phyloP scores from a whole-genome alignment of 1,140 invertebrate genomes.

The Rhynchophorus ferrugineus region DNA sequence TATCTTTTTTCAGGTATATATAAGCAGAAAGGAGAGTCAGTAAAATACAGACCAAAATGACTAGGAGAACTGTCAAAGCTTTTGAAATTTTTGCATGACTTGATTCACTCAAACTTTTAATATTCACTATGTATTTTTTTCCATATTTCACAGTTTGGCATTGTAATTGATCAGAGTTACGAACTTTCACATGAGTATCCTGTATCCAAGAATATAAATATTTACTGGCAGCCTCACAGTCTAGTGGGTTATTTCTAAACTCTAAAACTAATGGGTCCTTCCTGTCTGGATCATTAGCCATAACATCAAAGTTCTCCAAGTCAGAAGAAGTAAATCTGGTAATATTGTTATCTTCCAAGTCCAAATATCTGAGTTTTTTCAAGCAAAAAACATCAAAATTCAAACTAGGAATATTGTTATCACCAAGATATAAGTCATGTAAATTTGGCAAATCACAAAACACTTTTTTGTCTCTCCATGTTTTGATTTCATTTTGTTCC shows the following conservation, averaged over 20 bases:
- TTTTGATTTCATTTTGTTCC: conserved; percentile 70
- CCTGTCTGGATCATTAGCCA: conserved; percentile 42
- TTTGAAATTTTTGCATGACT: conserved; percentile 38
- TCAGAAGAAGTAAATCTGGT: conserved; percentile 50
- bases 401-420: conserved; percentile 55
- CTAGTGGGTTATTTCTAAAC: conserved; percentile 59
- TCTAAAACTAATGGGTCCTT: conserved; percentile 57
- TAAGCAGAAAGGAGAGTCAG: conserved; percentile 48
- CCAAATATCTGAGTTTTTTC: conserved; percentile 57
- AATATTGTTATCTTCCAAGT: conserved; percentile 64
- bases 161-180: conserved; percentile 48
- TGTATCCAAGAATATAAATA: conserved; percentile 58
- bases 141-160: conserved; percentile 42
- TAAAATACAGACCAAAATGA: conserved; percentile 50
- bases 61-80: conserved; percentile 48
- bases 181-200: conserved; percentile 52
- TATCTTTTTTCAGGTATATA: conserved; percentile 53
- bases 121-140: conserved; percentile 38
- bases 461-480: conserved; percentile 55
- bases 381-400: conserved; percentile 64
- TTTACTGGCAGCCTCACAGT: conserved; percentile 56
- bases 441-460: conserved; percentile 65
- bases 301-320: conserved; percentile 50
- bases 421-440: conserved; percentile 60
- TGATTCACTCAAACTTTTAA: conserved; percentile 39